These are phyloP conservation scores for Dufourea novaeangliae DNA, from an alignment of 1,140 invertebrate genomes.

Conservation along the genomic window DNA sequence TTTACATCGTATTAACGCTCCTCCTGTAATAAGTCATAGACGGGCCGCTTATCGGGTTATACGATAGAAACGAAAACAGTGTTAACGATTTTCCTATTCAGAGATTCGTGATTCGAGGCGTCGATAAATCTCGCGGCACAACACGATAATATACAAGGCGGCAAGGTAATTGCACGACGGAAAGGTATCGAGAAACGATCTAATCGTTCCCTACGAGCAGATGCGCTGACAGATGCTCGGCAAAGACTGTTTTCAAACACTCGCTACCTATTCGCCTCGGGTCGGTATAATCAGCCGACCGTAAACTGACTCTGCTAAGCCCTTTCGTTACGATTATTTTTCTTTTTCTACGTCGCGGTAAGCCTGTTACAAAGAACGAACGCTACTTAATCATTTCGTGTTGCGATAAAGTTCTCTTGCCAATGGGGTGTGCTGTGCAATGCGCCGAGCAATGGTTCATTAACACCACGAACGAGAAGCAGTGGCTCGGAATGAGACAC, in stretches of 20 bases:
- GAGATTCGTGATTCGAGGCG: slow-evolving; percentile 1
- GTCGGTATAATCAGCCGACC: slow-evolving; percentile 20
- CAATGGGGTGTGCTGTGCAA: slow-evolving; percentile 69
- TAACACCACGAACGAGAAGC: slow-evolving; percentile 62
- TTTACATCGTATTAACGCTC: slow-evolving; percentile 42
- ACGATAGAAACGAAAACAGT: slow-evolving; percentile 32
- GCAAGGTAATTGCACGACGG: slow-evolving; percentile 20
- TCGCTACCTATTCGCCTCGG: slow-evolving; percentile 59
- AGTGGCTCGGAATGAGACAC: slow-evolving; percentile 29
- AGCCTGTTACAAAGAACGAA: slow-evolving; percentile 40
- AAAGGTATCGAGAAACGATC: slow-evolving; percentile 33
- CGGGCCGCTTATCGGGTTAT: slow-evolving; percentile 13
- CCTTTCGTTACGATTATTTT: too few species aligned
- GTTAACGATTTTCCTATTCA: slow-evolving; percentile 32
- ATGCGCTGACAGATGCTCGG: slow-evolving; percentile 64
- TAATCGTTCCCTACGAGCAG: slow-evolving; percentile 19
- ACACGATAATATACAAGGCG: background rate
- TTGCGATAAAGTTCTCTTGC: slow-evolving; percentile 35
- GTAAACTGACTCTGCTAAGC: slow-evolving; percentile 16
- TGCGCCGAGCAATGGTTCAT: slow-evolving; percentile 74
- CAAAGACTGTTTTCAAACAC: slow-evolving; percentile 57
- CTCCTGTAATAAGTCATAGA: slow-evolving; percentile 33
- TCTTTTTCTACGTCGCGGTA: slow-evolving; percentile 7
- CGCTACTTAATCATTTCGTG: slow-evolving; percentile 34
- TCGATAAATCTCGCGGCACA: slow-evolving; percentile 31